These are phyloP conservation scores for Lepisosteus oculatus DNA, from an alignment of 2,113 vertebrate species.

Conservation along the genomic window DNA sequence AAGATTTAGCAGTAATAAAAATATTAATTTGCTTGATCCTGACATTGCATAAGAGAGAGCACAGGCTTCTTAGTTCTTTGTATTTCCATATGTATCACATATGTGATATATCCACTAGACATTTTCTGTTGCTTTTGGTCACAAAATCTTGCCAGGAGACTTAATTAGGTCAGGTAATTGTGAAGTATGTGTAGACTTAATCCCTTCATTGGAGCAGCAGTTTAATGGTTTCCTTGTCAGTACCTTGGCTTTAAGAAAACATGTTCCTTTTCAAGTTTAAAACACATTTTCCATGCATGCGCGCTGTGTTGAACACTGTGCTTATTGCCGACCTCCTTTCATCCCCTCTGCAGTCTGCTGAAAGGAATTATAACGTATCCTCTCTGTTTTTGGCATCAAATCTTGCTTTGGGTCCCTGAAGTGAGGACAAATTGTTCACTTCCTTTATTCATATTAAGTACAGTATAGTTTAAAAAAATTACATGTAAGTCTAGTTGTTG, in stretches of 20 bases:
- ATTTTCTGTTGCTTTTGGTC: slow-evolving; percentile 62
- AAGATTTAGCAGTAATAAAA: not conserved
- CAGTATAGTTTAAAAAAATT: slow-evolving; percentile 15
- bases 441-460: slow-evolving; percentile 40
- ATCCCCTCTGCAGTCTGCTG: slow-evolving; percentile 39
- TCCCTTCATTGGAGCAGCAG: slow-evolving; percentile 57
- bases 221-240: slow-evolving; percentile 74
- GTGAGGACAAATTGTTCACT: slow-evolving; percentile 42
- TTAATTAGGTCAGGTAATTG: slow-evolving; percentile 75
- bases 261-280: slow-evolving; percentile 59
- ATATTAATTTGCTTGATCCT: slow-evolving; percentile 13
- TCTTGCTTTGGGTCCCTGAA: slow-evolving; percentile 27
- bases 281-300: slow-evolving; percentile 29
- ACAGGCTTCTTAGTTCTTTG: slow-evolving; percentile 36
- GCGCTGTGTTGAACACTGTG: slow-evolving; percentile 41
- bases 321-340: slow-evolving; percentile 37
- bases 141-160: slow-evolving; percentile 61
- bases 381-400: slow-evolving; percentile 32
- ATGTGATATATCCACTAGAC: slow-evolving; percentile 49
- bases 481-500: slow-evolving; percentile 15
- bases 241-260: slow-evolving; percentile 63
- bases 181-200: slow-evolving; percentile 69
- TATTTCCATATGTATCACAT: slow-evolving; percentile 41
- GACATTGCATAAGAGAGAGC: slow-evolving; percentile 19
- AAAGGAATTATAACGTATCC: slow-evolving; percentile 53